Evolutionary conservation across 2,113 vertebrate genomes (phyloP).

Genomic region (Perca flavescens): DNA sequence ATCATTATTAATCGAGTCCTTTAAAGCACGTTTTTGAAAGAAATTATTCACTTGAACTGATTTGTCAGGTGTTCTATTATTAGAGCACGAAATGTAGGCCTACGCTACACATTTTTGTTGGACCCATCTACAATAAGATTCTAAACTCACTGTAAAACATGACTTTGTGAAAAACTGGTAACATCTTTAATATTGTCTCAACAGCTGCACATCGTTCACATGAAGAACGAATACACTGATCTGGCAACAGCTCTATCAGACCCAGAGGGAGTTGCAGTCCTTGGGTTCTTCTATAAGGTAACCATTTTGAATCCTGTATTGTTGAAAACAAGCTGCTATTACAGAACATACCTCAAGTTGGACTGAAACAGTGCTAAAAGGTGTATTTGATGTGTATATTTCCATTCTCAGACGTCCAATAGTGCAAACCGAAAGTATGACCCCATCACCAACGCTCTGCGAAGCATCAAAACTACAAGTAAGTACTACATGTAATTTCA

Average conservation of each 20-base stretch:
- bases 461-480: constrained; percentile 66
- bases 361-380: constrained; percentile 1
- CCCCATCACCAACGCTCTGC: constrained; percentile 64
- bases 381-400: constrained; percentile 12
- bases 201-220: constrained; percentile 93
- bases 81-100: background rate
- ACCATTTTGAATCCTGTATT: background rate
- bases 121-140: background rate
- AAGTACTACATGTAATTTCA: constrained; percentile 14
- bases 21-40: background rate
- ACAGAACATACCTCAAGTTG: background rate
- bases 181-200: constrained; percentile 2
- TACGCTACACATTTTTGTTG: background rate
- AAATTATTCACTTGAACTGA: background rate
- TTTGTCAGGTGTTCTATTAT: background rate
- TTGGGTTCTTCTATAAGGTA: constrained; percentile 94
- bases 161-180: background rate
- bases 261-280: constrained; percentile 84
- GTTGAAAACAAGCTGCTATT: background rate
- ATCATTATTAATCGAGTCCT: background rate
- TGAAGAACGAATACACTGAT: constrained; percentile 72
- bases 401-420: constrained; percentile 71
- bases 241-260: constrained; percentile 64
- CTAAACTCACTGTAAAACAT: background rate
- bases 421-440: constrained; percentile 82